Evolutionary conservation across 2,888 invertebrate genomes (phyloP).

Genomic region (Clusia tigrina): DNA sequence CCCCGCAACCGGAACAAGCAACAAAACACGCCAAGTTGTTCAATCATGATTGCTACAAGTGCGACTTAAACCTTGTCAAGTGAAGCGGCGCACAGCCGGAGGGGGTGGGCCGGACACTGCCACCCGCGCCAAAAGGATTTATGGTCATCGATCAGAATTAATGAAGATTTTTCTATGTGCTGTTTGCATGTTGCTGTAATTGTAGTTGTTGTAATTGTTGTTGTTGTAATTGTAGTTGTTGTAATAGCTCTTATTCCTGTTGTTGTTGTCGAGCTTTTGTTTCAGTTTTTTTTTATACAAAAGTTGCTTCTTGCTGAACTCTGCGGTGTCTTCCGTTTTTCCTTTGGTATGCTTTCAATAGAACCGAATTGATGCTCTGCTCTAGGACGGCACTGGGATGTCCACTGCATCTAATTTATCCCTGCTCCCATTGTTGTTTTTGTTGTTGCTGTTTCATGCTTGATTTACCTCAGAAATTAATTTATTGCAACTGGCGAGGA

Average conservation of each 20-base stretch:
- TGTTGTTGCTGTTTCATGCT: constrained; percentile 23
- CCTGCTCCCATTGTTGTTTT: too few species aligned
- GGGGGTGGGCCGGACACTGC: not conserved
- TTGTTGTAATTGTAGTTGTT: not conserved
- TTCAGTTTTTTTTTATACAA: too few species aligned
- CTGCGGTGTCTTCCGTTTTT: too few species aligned
- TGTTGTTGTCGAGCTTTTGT: too few species aligned
- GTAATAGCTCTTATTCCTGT: too few species aligned
- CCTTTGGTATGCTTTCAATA: too few species aligned
- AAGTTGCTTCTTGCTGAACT: too few species aligned
- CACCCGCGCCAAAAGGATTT: constrained; percentile 48
- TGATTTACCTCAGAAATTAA: constrained; percentile 31
- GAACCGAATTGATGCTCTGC: too few species aligned
- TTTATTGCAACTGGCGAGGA: constrained; percentile 33
- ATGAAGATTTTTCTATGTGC: constrained; percentile 56
- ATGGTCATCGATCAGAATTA: constrained; percentile 66
- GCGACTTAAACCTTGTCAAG: constrained; percentile 18
- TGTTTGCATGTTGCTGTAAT: constrained; percentile 10
- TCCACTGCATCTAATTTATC: too few species aligned
- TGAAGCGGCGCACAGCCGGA: constrained; percentile 19
- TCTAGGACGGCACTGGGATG: not conserved
- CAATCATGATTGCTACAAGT: constrained; percentile 11
- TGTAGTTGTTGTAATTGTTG: not conserved
- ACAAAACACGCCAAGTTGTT: not conserved
- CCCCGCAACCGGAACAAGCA: not conserved